Base-by-base conservation (phyloP, 2,888 invertebrate genomes). In the Scaptomyza flava region DNA sequence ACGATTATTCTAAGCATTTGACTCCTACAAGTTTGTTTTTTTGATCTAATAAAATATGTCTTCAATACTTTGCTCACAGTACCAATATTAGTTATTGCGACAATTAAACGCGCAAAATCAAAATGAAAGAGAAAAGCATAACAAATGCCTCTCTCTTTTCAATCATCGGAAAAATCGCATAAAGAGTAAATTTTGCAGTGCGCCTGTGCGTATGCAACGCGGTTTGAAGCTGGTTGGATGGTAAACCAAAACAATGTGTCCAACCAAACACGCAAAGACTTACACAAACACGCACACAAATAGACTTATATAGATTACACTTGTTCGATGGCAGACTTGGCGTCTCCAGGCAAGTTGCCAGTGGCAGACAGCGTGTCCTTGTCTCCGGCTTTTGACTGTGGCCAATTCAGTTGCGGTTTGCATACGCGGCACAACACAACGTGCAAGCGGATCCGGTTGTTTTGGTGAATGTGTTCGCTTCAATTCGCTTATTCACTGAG, bases 361-460 rank as follows among this genome's bases (percentile, higher is more conserved):
- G 46, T 58, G 64, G 54, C 68, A 83, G 82, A 87, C 87, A 82
- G 80, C 64, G 71, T 70, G 77, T 77, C 72, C 76, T 78, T 76
- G 63, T 53, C 64, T 56, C 51, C 42, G 59, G 51, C 58, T 38
- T 60, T 14, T 23, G 45, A 45, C 51, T 53, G 38, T 30, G 52
- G 56, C 60, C 60, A 51, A 63, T 68, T 91, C 90, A 91, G 91
- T 91, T 91, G 90, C 91, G 90, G 89, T 89, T 90, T 89, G 86
- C 77, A 81, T 72, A 72, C 89, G 82, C 82, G 84, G 75, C 85
- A 84, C 73, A 76, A 77, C 80, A 89, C 89, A 87, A 77, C 84
- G 76, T 77, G 79, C 71, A 56, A 67, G 65, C 85, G 86, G 78
- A 57, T 41, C 9, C 57, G 54, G 17, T 33, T 48, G 3, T 41